Evolutionary conservation across 2,113 vertebrate genomes (phyloP).

Genomic region (Turdus rufiventris): DNA sequence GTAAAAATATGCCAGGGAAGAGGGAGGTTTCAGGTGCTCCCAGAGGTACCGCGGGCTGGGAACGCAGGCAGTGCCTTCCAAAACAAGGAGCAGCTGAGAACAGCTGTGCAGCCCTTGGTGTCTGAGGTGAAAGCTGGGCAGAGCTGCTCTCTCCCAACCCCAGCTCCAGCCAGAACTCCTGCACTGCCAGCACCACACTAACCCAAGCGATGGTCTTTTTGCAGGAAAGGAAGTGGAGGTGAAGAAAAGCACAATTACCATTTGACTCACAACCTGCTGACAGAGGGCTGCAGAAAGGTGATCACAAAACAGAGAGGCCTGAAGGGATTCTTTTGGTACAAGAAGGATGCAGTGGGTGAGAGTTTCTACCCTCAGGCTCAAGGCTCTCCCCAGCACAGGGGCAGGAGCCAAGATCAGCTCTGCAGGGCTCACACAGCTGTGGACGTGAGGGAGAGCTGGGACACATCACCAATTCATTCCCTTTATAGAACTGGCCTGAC

Average conservation of each 20-base stretch:
- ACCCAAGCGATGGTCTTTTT: neutral
- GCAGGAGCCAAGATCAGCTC: neutral
- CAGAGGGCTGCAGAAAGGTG: neutral
- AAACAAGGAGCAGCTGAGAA: neutral
- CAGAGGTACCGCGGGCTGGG: neutral
- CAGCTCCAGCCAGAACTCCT: neutral
- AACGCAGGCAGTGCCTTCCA: neutral
- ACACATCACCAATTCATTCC: neutral
- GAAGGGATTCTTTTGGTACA: neutral
- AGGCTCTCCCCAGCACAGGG: neutral
- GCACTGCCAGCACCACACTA: neutral
- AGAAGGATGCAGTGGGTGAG: neutral
- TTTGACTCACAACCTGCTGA: neutral
- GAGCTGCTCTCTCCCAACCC: neutral
- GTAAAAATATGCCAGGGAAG: neutral
- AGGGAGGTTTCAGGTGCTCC: neutral
- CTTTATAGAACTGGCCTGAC: conserved; percentile 13
- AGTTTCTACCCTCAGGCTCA: neutral
- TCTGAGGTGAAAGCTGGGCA: neutral
- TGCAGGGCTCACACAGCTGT: neutral
- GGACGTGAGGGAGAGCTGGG: neutral
- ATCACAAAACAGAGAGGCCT: neutral
- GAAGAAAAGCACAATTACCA: neutral
- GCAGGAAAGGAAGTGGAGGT: neutral
- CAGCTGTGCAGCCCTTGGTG: neutral